Evolutionary conservation across 2,888 invertebrate genomes (phyloP).

Genomic region (Rhopalosiphum nymphaeae): DNA sequence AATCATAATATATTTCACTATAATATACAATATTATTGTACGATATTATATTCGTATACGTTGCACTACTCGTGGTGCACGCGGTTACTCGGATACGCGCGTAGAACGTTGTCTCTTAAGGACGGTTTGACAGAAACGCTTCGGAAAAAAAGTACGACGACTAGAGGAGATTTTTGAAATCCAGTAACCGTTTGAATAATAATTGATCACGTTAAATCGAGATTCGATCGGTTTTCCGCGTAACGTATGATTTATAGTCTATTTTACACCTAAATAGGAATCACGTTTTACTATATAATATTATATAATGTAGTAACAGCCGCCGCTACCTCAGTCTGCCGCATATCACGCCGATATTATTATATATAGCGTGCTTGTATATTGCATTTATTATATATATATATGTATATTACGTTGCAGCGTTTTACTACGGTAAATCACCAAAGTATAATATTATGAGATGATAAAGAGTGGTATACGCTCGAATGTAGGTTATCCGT

Average conservation of each 20-base stretch:
- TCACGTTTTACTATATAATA: neutral
- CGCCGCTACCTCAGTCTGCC: neutral
- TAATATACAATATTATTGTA: neutral
- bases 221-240: neutral
- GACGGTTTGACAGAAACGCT: neutral
- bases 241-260: slow-evolving; percentile 12
- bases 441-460: neutral
- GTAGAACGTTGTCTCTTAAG: neutral
- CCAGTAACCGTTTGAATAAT: slow-evolving; percentile 40
- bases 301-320: neutral
- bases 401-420: neutral
- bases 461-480: neutral
- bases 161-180: neutral
- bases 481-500: neutral
- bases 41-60: neutral
- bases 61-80: neutral
- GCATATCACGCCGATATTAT: neutral
- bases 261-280: slow-evolving; percentile 14
- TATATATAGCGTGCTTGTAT: neutral
- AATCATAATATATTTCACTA: neutral
- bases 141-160: neutral
- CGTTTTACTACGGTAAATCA: slow-evolving; percentile 15
- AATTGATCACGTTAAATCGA: slow-evolving; percentile 50
- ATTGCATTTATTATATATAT: neutral
- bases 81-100: neutral